phyloP scores from a whole-genome alignment of 2,113 vertebrate genomes.

The Antennarius striatus region DNA sequence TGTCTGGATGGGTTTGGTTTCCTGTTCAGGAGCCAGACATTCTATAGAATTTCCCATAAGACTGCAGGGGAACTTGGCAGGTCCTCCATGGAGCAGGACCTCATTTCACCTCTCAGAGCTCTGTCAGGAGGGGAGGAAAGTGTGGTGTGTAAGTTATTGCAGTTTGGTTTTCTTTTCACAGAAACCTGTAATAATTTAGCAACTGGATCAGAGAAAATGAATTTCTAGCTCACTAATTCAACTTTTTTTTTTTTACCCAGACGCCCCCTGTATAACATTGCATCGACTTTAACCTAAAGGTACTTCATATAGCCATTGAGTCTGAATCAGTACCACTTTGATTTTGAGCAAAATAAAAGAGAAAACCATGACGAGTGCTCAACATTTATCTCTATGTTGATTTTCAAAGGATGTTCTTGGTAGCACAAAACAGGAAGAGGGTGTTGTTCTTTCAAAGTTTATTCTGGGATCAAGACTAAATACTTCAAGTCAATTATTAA shows the following conservation, averaged over 20 bases:
- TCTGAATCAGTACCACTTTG: background rate
- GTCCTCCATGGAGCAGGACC: conserved; percentile 30
- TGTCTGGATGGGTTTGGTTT: conserved; percentile 56
- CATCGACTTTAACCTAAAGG: background rate
- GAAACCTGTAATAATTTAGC: background rate
- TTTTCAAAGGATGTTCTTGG: background rate
- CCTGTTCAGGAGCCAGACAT: conserved; percentile 58
- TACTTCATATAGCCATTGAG: background rate
- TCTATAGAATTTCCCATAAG: conserved; percentile 63
- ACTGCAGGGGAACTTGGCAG: conserved; percentile 32
- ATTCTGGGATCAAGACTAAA: no score
- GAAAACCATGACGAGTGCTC: background rate
- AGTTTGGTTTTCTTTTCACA: conserved; percentile 40
- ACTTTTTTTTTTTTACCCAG: background rate
- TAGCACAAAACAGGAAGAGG: background rate
- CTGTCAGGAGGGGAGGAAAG: conserved; percentile 36
- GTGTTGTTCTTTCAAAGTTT: conserved; percentile 1
- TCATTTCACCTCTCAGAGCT: conserved; percentile 40
- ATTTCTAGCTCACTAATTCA: background rate
- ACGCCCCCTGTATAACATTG: background rate
- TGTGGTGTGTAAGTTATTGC: conserved; percentile 26
- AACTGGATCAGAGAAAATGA: background rate
- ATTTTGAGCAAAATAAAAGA: background rate
- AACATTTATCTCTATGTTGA: background rate
- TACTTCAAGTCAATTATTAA: no score